Conservation (phyloP, 1,140 invertebrate genomes). For the Anagrus nilaparvatae region DNA sequence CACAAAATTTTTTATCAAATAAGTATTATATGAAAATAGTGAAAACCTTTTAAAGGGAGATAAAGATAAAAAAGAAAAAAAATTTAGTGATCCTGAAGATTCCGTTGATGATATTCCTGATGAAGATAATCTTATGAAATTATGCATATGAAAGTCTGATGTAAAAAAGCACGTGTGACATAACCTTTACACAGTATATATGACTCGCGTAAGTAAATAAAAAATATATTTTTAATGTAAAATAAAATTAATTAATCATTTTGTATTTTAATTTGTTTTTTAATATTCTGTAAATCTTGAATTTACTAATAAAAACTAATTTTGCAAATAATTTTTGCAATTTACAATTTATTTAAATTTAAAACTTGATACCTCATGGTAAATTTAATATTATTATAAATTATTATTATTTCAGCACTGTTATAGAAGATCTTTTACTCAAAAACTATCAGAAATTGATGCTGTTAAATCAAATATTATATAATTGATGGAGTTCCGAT, state of each 20-base stretch:
- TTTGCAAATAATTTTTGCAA: not conserved
- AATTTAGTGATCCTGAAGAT: slow-evolving; percentile 91
- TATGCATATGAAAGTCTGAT: too few species aligned
- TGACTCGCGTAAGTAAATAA: too few species aligned
- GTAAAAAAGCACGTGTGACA: too few species aligned
- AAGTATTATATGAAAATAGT: too few species aligned
- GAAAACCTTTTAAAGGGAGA: too few species aligned
- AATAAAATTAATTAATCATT: not conserved
- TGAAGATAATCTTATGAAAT: slow-evolving; percentile 67
- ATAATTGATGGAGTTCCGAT: slow-evolving; percentile 94
- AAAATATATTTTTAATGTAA: not conserved
- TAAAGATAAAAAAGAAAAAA: too few species aligned
- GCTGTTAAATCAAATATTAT: slow-evolving; percentile 91
- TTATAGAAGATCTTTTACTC: slow-evolving; percentile 74
- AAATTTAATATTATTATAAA: too few species aligned
- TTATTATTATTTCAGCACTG: slow-evolving; percentile 66
- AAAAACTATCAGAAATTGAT: slow-evolving; percentile 87
- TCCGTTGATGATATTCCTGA: slow-evolving; percentile 87
- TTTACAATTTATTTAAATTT: not conserved
- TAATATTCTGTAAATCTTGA: too few species aligned
- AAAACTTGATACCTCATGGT: too few species aligned
- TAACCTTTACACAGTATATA: too few species aligned
- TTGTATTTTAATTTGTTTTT: too few species aligned
- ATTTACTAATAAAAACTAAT: slow-evolving; percentile 1
- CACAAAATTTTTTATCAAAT: too few species aligned